phyloP scores from a whole-genome alignment of 2,113 vertebrate species.

The Seriola rivoliana region DNA sequence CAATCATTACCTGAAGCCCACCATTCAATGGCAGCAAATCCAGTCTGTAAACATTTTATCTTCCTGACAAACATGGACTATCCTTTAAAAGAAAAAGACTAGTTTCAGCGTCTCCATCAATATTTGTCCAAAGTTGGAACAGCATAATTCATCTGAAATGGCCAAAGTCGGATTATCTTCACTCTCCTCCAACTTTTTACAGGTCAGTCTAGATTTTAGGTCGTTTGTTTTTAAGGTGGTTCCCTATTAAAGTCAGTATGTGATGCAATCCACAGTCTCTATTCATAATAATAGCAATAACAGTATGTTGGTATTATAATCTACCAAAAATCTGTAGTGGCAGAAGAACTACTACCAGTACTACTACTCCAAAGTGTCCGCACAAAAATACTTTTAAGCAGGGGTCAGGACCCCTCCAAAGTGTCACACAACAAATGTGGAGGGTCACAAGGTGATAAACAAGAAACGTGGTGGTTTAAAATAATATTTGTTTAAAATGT shows the following conservation, averaged over 20 bases:
- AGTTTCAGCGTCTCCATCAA: conserved; percentile 15
- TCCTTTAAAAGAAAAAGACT: background rate
- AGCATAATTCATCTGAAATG: background rate
- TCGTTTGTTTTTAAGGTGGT: background rate
- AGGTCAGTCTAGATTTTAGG: background rate
- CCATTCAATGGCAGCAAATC: conserved; percentile 61
- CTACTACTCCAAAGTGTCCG: background rate
- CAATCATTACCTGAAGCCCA: conserved; percentile 67
- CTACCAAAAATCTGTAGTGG: background rate
- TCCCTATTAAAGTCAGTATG: background rate
- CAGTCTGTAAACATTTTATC: conserved; percentile 60
- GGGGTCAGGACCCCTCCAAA: background rate
- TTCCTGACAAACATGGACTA: conserved; percentile 27
- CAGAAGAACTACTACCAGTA: background rate
- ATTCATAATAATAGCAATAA: background rate
- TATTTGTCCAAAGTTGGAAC: conserved; percentile 12
- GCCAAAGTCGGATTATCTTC: background rate
- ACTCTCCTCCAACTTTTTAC: background rate
- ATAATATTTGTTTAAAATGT: background rate
- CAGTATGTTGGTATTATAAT: background rate
- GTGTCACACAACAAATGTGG: background rate
- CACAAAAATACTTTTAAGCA: background rate
- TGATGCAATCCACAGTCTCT: background rate
- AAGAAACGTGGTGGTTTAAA: background rate
- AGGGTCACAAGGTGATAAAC: background rate